phyloP scores from a whole-genome alignment of 2,888 invertebrate species.

The Drosophila paucipuncta region DNA sequence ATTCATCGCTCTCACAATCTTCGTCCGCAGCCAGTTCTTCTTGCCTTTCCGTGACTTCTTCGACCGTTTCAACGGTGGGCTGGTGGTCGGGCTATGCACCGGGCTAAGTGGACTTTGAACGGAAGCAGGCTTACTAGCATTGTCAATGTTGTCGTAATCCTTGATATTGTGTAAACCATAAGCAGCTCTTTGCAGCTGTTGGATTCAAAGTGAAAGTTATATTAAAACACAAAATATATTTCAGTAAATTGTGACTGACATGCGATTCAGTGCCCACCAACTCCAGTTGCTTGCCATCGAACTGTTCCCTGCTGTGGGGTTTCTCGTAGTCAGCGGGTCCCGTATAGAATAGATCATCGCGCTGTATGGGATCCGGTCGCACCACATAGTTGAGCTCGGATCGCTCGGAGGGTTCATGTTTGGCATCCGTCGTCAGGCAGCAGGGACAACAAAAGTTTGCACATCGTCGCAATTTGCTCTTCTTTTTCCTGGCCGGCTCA shows the following conservation, averaged over 20 bases:
- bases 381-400: slow-evolving; percentile 64
- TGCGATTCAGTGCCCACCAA: slow-evolving; percentile 46
- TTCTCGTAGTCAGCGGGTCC: slow-evolving; percentile 64
- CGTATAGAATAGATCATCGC: slow-evolving; percentile 90
- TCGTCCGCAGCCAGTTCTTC: slow-evolving; percentile 53
- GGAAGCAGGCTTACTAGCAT: not conserved
- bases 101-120: not conserved
- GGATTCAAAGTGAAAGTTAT: not conserved
- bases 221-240: too few relatives aligned
- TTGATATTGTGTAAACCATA: slow-evolving; percentile 59
- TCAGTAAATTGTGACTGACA: slow-evolving; percentile 35
- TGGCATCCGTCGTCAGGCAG: not conserved
- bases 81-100: accelerated
- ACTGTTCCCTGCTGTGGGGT: slow-evolving; percentile 44
- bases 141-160: slow-evolving; percentile 41
- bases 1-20: slow-evolving; percentile 55
- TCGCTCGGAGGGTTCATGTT: not conserved
- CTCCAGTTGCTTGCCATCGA: slow-evolving; percentile 59
- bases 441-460: slow-evolving; percentile 27
- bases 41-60: slow-evolving; percentile 35
- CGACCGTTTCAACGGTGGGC: not conserved
- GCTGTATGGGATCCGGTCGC: slow-evolving; percentile 87
- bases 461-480: not conserved
- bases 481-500: slow-evolving; percentile 11
- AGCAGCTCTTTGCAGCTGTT: slow-evolving; percentile 51